Percentiles rank a stretch among this genome's conserved stretches.
phyloP scores from a whole-genome alignment of 1,140 invertebrate genomes.

The Pissodes strobi region DNA sequence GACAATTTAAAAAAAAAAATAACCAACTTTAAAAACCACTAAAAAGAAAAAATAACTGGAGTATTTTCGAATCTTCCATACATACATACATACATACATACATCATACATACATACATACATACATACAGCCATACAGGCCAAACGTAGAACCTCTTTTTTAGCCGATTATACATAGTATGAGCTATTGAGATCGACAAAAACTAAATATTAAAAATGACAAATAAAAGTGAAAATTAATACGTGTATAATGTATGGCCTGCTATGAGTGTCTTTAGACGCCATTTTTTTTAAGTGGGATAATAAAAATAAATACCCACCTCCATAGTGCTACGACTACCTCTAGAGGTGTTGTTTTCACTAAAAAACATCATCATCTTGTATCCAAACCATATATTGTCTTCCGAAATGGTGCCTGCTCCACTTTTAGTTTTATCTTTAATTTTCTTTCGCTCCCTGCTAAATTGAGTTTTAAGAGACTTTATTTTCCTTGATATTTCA shows the following conservation, averaged over 20 bases:
- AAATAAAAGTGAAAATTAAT: conserved; percentile 10
- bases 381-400: conserved; percentile 9
- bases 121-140: neutral
- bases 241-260: conserved; percentile 7
- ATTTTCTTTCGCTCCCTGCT: neutral
- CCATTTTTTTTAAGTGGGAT: neutral
- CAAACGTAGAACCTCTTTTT: neutral
- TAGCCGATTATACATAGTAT: neutral
- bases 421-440: conserved; percentile 1
- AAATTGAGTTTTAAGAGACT: conserved; percentile 8
- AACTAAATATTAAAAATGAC: conserved; percentile 2
- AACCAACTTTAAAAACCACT: neutral
- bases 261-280: conserved; percentile 3
- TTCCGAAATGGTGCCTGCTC: conserved; percentile 1
- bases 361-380: neutral
- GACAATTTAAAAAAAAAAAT: neutral
- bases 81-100: no score
- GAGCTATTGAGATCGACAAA: conserved; percentile 7
- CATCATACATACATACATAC: no score
- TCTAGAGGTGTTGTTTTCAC: conserved; percentile 3
- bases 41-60: neutral
- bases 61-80: neutral
- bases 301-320: conserved; percentile 2
- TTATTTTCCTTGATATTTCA: no score
- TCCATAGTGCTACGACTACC: neutral